Percentiles rank a stretch among this genome's conserved stretches.
phyloP scores from a whole-genome alignment of 1,140 invertebrate genomes.

The Mylabris phalerata region DNA sequence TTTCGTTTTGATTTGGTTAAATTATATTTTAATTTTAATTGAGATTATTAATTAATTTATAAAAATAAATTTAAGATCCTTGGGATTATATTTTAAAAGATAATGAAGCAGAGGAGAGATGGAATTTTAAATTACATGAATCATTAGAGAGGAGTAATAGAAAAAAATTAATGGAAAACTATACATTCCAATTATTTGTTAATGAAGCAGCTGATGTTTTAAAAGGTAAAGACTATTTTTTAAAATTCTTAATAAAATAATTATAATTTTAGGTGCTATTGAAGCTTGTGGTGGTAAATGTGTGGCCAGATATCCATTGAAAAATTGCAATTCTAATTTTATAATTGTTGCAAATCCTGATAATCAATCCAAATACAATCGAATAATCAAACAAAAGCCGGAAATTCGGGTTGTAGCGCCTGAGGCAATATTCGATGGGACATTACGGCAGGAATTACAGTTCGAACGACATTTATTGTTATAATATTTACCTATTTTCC shows the following conservation, averaged over 20 bases:
- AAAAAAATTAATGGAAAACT: conserved; percentile 30
- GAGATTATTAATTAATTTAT: background rate
- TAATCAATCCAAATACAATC: conserved; percentile 30
- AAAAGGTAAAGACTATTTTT: conserved; percentile 25
- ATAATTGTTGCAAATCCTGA: conserved; percentile 30
- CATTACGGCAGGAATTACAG: conserved; percentile 43
- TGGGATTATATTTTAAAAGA: conserved; percentile 47
- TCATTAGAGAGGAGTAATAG: conserved; percentile 33
- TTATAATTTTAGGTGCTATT: conserved; percentile 32
- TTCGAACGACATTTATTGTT: conserved; percentile 26
- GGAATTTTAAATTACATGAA: conserved; percentile 43
- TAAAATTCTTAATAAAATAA: background rate
- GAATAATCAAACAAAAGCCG: conserved; percentile 35
- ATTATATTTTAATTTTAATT: background rate
- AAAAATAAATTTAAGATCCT: conserved; percentile 40
- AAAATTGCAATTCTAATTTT: conserved; percentile 22
- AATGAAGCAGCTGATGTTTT: conserved; percentile 31
- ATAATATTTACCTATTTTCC: background rate
- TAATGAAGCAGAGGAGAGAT: conserved; percentile 41
- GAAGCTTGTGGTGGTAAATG: conserved; percentile 37
- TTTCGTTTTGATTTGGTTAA: background rate
- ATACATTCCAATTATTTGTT: conserved; percentile 28
- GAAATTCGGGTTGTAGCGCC: conserved; percentile 39
- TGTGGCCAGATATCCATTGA: conserved; percentile 24
- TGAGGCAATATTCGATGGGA: conserved; percentile 46